Evolutionary conservation across 2,113 vertebrate species (phyloP), one percentile per base, ranked within the genome.

Genomic region (Esox niger): DNA sequence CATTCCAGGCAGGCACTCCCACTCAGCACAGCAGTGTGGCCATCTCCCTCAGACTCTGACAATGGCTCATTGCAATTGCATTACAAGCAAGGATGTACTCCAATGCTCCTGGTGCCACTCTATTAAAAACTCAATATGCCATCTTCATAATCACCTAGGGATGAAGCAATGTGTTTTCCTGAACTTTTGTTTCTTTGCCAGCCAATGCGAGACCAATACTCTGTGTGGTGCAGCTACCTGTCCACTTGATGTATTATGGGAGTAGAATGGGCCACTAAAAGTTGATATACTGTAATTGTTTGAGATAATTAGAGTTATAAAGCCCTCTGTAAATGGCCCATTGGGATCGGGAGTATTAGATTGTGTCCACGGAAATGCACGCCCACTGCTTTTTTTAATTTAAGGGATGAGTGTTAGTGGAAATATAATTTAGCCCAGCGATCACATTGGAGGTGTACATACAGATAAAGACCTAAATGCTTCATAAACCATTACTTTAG

Each of bases 291-390:
- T 89, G 82, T 88, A 92, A 92, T 91, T 85, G 86, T 84, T 52
- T 82, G 71, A 87, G 87, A 91, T 91, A 90, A 92, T 91, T 91
- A 89, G 85, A 90, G 84, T 89, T 90, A 90, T 91, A 90, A 93
- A 91, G 88, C 80, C 85, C 81, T 82, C 82, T 65, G 74, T 91
- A 90, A 92, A 91, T 88, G 87, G 83, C 86, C 84, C 88, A 87
- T 88, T 88, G 90, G 88, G 88, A 89, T 86, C 74, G 76, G 71
- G 73, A 84, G 82, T 84, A 84, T 90, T 83, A 88, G 87, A 91
- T 89, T 85, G 84, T 84, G 84, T 88, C 85, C 87, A 81, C 77
- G 80, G 87, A 89, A 92, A 89, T 83, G 83, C 87, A 91, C 80
- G 81, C 88, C 89, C 85, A 88, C 89, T 86, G 90, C 77, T 88